Evolutionary conservation across 2,888 invertebrate genomes (phyloP).

Genomic region (Chromoteleia sp.): DNA sequence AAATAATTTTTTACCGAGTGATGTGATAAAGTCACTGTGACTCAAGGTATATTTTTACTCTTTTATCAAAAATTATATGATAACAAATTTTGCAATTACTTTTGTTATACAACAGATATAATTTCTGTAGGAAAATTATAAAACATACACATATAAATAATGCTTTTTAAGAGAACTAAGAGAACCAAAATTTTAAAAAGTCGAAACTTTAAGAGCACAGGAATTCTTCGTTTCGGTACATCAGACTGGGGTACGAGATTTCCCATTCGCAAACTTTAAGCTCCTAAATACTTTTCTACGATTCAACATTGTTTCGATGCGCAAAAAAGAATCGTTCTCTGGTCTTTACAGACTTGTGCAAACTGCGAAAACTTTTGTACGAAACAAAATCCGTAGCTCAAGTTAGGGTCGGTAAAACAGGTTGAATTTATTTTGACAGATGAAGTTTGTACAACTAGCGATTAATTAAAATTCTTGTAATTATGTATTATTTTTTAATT

Average conservation of each 20-base stretch:
- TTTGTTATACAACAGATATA: no score
- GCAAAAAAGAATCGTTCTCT: background rate
- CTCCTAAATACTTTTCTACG: slow-evolving; percentile 20
- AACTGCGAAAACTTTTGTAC: slow-evolving; percentile 11
- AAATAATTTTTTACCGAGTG: no score
- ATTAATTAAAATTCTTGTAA: background rate
- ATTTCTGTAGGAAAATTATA: no score
- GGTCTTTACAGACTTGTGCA: slow-evolving; percentile 1
- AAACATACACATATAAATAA: no score
- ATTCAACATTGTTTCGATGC: slow-evolving; percentile 25
- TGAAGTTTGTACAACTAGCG: background rate
- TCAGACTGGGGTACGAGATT: slow-evolving; percentile 8
- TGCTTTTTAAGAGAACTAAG: background rate
- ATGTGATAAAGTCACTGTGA: no score
- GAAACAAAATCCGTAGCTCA: slow-evolving; percentile 5
- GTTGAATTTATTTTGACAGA: slow-evolving; percentile 11
- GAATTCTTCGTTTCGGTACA: background rate
- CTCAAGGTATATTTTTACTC: no score
- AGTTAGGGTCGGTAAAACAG: background rate
- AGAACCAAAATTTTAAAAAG: background rate
- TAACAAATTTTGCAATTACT: no score
- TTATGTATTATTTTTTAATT: no score
- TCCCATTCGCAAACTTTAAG: slow-evolving; percentile 14
- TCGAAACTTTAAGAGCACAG: background rate
- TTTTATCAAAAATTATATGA: no score